Conservation (phyloP, 2,113 vertebrate species). For the Carassius auratus region DNA sequence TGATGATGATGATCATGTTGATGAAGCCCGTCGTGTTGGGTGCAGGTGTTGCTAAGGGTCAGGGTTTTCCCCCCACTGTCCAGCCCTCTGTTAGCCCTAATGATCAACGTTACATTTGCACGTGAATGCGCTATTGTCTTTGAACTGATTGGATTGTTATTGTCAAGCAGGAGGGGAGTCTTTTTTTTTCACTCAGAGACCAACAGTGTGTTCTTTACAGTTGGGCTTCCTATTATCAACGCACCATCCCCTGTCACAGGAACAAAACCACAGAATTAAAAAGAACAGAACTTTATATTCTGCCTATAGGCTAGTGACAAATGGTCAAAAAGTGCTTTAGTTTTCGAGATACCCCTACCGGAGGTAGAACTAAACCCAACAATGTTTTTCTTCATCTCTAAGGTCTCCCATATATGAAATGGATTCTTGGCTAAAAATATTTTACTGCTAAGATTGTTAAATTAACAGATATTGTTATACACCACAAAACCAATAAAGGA, state of each 20-base stretch:
- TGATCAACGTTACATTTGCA: slow-evolving; percentile 74
- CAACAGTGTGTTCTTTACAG: slow-evolving; percentile 73
- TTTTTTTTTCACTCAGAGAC: slow-evolving; percentile 62
- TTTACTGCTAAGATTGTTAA: no score
- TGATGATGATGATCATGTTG: slow-evolving; percentile 11
- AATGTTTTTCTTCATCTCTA: no score
- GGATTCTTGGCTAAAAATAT: no score
- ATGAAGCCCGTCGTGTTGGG: slow-evolving; percentile 30
- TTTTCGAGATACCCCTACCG: no score
- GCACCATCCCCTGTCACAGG: slow-evolving; percentile 71
- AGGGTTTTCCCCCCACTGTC: slow-evolving; percentile 35
- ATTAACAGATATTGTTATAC: no score
- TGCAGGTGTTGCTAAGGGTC: slow-evolving; percentile 40
- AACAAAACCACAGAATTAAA: slow-evolving; percentile 68
- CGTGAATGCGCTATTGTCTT: slow-evolving; percentile 65
- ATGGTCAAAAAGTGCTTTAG: no score
- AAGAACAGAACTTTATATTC: slow-evolving; percentile 45
- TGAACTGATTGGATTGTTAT: slow-evolving; percentile 77
- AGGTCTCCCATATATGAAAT: no score
- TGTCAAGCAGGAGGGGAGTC: slow-evolving; percentile 68
- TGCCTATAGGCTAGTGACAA: no score
- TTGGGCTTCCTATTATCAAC: slow-evolving; percentile 64
- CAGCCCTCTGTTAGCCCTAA: slow-evolving; percentile 36
- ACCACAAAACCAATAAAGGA: no score
- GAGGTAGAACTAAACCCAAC: no score